Evolutionary conservation across 2,797 vertebrate genomes (phyloP), one percentile per base, ranked within the genome.

Genomic region (Graptemys geographica): DNA sequence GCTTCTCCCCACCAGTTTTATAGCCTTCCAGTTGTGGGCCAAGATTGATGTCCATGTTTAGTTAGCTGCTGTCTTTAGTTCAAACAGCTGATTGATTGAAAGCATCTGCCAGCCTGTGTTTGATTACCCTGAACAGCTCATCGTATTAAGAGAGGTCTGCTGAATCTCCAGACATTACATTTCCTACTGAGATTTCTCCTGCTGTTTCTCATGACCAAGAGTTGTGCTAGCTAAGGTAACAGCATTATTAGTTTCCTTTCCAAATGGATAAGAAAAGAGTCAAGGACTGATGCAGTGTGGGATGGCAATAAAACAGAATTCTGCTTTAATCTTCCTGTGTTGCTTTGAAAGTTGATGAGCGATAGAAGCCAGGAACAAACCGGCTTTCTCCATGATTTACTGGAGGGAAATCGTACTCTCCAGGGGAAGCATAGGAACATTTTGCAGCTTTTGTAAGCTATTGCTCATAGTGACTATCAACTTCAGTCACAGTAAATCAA

Each of bases 361-460:
- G 93, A 81, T 90, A 95, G 65, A 86, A 96, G 62, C 19, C 65
- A 90, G 84, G 31, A 95, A 95, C 28, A 95, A 94, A 79, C 25
- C 88, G 41, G 10, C 41, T 92, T 95, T 91, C 81, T 76, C 87
- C 53, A 52, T 28, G 82, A 16, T 44, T 80, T 90, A 27, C 65
- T 86, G 86, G 93, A 93, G 69, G 49, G 83, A 87, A 95, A 92
- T 27, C 15, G 41, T 57, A 89, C n/a, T 2, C 6, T 28, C 16
- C 4, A 41, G 41, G 18, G 15, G 37, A 59, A 59, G 28, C 10
- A 28, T 4, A n/a, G 28, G 55, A 8, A 79, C 0, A 16, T 69
- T 89, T 91, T 91, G 11, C 55, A 84, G 92, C 69, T 93, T 95
- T 93, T 84, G 52, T 90, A 81, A 1, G 1, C 10, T 90, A 86